These are phyloP conservation scores for Sminthurinus aureus DNA, from an alignment of 2,888 invertebrate genomes.

Conservation along the genomic window DNA sequence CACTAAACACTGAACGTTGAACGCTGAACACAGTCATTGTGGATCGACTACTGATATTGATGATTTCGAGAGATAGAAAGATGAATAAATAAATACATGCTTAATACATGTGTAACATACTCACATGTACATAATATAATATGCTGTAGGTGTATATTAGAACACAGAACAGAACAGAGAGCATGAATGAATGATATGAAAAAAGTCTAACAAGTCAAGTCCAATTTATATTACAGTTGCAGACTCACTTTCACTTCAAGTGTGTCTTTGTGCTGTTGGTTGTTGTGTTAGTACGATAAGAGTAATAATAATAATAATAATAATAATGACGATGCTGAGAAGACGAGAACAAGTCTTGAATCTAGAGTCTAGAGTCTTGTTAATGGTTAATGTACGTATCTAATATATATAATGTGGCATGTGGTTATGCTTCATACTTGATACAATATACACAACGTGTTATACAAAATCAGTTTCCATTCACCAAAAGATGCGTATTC, in stretches of 20 bases:
- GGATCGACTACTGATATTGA: not conserved
- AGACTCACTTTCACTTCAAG: constrained; percentile 19
- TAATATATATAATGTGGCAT: no score
- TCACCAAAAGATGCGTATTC: no score
- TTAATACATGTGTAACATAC: not conserved
- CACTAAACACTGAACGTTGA: no score
- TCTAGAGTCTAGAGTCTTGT: no score
- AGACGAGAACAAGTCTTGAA: not conserved
- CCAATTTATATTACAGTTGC: not conserved
- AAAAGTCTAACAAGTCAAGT: constrained; percentile 10
- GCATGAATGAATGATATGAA: not conserved
- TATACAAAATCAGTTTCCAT: no score
- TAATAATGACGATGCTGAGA: not conserved
- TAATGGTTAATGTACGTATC: not conserved
- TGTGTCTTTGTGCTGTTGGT: not conserved
- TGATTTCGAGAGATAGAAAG: no score
- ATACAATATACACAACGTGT: no score
- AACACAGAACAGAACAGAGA: not conserved
- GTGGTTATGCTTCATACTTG: no score
- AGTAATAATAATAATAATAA: no score
- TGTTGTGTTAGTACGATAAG: no score
- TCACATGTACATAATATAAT: not conserved
- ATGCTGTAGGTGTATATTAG: not conserved
- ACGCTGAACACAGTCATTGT: not conserved
- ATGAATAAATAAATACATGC: not conserved